Evolutionary conservation across 2,113 vertebrate species (phyloP).

Genomic region (Catharus fuscescens): DNA sequence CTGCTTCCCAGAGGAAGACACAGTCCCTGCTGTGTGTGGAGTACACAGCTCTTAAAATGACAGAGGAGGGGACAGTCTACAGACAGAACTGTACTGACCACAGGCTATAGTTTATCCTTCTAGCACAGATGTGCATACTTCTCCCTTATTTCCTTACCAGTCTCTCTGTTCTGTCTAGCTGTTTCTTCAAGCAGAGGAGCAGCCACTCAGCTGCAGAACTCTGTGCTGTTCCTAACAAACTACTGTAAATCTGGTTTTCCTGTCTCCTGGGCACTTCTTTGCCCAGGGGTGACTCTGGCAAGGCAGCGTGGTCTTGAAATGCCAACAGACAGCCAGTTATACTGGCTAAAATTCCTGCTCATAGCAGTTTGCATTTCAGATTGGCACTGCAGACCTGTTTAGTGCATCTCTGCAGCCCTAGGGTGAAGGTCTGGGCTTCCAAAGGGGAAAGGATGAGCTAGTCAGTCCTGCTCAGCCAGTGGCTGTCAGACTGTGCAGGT

Average conservation of each 20-base stretch:
- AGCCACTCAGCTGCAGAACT: not conserved
- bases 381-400: not conserved
- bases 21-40: not conserved
- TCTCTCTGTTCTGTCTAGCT: not conserved
- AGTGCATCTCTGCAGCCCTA: constrained; percentile 13
- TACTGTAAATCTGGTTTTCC: not conserved
- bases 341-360: not conserved
- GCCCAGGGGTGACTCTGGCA: not conserved
- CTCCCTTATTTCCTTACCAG: not conserved
- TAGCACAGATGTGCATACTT: not conserved
- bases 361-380: constrained; percentile 19
- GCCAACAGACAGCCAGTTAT: not conserved
- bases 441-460: constrained; percentile 19
- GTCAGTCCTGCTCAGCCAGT: constrained; percentile 37
- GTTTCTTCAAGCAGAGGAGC: not conserved
- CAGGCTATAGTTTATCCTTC: not conserved
- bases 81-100: not conserved
- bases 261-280: not conserved
- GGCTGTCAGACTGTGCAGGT: constrained; percentile 8
- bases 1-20: not conserved
- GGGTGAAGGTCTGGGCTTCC: constrained; percentile 37
- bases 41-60: not conserved
- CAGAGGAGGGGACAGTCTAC: not conserved
- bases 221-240: not conserved
- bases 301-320: not conserved